phyloP scores from a whole-genome alignment of 2,888 invertebrate species.

The Drosophila macrospina region DNA sequence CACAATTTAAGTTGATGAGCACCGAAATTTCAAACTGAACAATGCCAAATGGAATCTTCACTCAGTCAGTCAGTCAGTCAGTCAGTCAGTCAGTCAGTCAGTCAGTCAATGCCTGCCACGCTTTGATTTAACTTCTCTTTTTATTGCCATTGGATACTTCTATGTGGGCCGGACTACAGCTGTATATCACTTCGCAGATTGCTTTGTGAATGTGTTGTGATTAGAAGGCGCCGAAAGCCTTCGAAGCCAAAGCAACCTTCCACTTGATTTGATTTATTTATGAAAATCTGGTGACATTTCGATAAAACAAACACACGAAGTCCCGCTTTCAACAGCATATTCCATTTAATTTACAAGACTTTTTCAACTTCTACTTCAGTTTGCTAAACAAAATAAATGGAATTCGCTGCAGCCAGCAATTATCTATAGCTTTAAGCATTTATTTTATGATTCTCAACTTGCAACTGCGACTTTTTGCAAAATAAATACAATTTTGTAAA shows the following conservation, averaged over 20 bases:
- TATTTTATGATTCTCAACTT: background rate
- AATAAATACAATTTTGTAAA: constrained; percentile 22
- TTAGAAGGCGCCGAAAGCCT: constrained; percentile 54
- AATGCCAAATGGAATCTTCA: constrained; percentile 38
- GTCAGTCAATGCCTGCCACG: constrained; percentile 26
- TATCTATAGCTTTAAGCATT: background rate
- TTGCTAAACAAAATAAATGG: background rate
- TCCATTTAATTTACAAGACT: constrained; percentile 8
- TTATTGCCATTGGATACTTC: constrained; percentile 42
- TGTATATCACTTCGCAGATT: constrained; percentile 51
- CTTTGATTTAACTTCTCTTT: constrained; percentile 51
- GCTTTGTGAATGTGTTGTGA: constrained; percentile 70
- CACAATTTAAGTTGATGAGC: constrained; percentile 76
- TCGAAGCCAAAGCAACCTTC: constrained; percentile 1
- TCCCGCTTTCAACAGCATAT: constrained; percentile 7
- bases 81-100: constrained; percentile 6
- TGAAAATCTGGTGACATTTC: constrained; percentile 58
- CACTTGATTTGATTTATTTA: constrained; percentile 71
- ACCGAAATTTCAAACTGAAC: constrained; percentile 53
- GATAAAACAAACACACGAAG: constrained; percentile 10
- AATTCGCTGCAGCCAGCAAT: too few relatives aligned
- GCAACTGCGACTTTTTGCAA: background rate
- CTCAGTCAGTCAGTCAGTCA: constrained; percentile 14
- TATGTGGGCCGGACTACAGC: constrained; percentile 26
- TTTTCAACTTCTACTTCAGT: background rate